These are phyloP conservation scores for Coenobita brevimanus DNA, from an alignment of 1,140 invertebrate species.

Conservation along the genomic window DNA sequence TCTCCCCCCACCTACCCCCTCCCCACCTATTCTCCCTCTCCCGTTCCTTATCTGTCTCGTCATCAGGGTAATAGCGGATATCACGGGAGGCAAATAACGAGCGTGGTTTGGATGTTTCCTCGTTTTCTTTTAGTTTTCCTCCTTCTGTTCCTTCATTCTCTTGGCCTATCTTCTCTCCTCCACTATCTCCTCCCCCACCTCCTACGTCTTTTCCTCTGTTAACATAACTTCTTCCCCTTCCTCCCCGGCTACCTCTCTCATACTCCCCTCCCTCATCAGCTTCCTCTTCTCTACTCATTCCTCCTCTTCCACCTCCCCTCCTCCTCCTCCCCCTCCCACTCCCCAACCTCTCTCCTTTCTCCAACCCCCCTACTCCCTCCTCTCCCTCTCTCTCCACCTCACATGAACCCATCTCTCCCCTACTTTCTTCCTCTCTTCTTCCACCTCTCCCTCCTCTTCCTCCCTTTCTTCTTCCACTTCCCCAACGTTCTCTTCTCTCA, in stretches of 20 bases:
- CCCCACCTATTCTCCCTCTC: not conserved
- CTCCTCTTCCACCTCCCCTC: not conserved
- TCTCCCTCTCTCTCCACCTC: constrained; percentile 3
- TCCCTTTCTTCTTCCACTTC: constrained; percentile 9
- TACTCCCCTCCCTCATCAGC: not conserved
- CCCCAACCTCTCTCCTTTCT: not conserved
- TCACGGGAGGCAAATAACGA: constrained; percentile 40
- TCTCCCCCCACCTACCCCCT: not conserved
- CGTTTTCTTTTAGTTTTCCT: constrained; percentile 23
- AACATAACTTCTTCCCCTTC: not conserved
- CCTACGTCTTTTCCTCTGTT: constrained; percentile 11
- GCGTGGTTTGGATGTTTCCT: not conserved
- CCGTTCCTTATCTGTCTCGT: not conserved
- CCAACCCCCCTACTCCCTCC: not conserved
- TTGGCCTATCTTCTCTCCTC: constrained; percentile 18
- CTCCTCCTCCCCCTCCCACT: not conserved
- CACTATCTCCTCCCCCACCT: constrained; percentile 12
- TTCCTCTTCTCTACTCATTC: not conserved
- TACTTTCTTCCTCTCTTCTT: constrained; percentile 6
- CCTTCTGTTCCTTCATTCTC: constrained; percentile 39
- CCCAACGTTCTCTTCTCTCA: not conserved
- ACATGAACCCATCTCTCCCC: not conserved
- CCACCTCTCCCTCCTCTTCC: not conserved
- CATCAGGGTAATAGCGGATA: constrained; percentile 53
- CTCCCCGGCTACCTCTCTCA: not conserved